A percentile compares a stretch with the other conserved stretches of the same genome.
Conservation (phyloP, 2,797 vertebrate genomes). For the Garrulus glandarius region DNA sequence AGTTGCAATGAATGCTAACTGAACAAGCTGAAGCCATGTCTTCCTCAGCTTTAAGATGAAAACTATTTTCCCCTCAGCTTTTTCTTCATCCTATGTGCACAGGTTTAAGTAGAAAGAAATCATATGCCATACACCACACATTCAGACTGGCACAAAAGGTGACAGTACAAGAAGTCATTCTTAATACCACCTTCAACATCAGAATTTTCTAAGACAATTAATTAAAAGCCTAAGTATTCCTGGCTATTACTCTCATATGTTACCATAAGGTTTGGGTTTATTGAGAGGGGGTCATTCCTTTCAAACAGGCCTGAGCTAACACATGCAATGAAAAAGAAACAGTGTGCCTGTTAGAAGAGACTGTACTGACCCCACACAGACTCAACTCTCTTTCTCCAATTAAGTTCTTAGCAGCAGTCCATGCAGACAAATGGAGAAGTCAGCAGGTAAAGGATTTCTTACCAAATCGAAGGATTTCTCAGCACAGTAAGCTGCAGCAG, state of each 20-base stretch:
- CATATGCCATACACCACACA: not conserved
- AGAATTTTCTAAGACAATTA: not conserved
- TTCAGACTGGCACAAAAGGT: not conserved
- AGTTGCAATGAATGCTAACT: not conserved
- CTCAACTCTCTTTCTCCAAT: not conserved
- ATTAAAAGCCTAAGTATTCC: not conserved
- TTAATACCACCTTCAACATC: not conserved
- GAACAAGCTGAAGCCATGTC: not conserved
- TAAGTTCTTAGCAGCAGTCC: not conserved
- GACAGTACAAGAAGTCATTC: not conserved
- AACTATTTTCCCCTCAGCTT: not conserved
- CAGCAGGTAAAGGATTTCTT: slow-evolving; percentile 6
- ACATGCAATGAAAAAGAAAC: not conserved
- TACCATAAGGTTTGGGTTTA: not conserved
- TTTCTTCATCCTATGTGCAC: not conserved
- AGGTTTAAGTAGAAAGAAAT: not conserved
- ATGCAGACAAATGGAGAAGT: not conserved
- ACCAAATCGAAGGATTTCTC: not conserved
- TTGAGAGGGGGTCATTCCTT: not conserved
- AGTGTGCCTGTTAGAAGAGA: not conserved
- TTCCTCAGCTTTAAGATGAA: not conserved
- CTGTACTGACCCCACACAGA: not conserved
- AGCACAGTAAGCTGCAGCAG: not conserved
- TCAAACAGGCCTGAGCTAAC: not conserved
- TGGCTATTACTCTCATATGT: not conserved